Conservation (phyloP, 2,888 invertebrate species). For the Entomobrya multifasciata region DNA sequence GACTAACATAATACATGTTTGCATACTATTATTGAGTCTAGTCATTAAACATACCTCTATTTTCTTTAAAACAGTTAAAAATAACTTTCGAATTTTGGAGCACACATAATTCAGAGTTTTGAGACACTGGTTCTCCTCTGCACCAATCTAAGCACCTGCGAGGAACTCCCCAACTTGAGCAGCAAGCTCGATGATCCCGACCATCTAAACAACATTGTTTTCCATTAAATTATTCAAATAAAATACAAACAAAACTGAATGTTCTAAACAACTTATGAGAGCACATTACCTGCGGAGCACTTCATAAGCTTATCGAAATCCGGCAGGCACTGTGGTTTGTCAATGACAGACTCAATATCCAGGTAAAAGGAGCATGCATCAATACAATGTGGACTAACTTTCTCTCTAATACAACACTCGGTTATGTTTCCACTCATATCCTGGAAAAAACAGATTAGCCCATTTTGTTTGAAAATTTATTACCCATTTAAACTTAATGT, state of each 20-base stretch:
- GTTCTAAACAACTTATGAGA: neutral
- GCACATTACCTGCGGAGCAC: conserved; percentile 87
- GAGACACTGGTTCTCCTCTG: conserved; percentile 87
- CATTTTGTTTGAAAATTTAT: too few relatives aligned
- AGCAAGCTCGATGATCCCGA: conserved; percentile 91
- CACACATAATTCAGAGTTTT: conserved; percentile 86
- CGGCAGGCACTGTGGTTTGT: conserved; percentile 89
- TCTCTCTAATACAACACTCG: conserved; percentile 90
- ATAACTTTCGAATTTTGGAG: conserved; percentile 88
- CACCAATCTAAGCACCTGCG: conserved; percentile 92
- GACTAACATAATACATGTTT: too few relatives aligned
- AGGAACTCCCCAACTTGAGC: conserved; percentile 90
- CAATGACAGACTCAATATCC: conserved; percentile 91
- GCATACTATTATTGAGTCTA: too few relatives aligned
- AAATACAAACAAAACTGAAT: too few relatives aligned
- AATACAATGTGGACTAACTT: conserved; percentile 89
- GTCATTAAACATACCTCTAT: conserved; percentile 83
- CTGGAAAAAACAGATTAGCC: conserved; percentile 79
- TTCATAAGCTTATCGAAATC: conserved; percentile 93
- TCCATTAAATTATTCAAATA: neutral
- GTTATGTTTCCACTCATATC: conserved; percentile 87
- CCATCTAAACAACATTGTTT: conserved; percentile 81
- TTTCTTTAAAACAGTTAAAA: conserved; percentile 90
- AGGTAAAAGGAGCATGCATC: conserved; percentile 92
- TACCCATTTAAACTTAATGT: too few relatives aligned